phyloP scores from a whole-genome alignment of 92 coral and sea anemone species.

The Nematostella vectensis region DNA sequence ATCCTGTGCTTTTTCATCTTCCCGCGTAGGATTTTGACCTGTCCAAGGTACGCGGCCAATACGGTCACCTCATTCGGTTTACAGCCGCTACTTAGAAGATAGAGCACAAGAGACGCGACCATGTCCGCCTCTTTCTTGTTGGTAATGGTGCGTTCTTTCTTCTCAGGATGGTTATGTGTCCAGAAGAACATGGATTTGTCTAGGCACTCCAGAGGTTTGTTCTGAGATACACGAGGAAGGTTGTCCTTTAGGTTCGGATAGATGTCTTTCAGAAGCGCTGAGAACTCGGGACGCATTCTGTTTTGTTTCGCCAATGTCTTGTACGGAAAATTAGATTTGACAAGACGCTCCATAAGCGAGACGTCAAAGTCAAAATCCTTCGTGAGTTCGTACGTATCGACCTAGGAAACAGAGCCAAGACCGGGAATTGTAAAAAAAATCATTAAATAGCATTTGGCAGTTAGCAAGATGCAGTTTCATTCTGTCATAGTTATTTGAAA shows the following conservation, averaged over 20 bases:
- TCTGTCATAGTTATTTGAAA: too few relatives aligned
- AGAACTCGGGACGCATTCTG: slow-evolving; percentile 28
- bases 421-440: too few relatives aligned
- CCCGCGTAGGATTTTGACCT: slow-evolving; percentile 15
- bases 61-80: slow-evolving; percentile 19
- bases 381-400: slow-evolving; percentile 18
- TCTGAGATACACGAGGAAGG: not conserved
- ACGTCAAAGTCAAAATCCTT: slow-evolving; percentile 9
- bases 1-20: slow-evolving; percentile 1
- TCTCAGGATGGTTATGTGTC: slow-evolving; percentile 15
- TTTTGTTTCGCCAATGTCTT: slow-evolving; percentile 18
- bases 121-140: slow-evolving; percentile 13
- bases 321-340: slow-evolving; percentile 9
- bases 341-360: slow-evolving; percentile 22
- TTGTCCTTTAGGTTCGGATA: slow-evolving; percentile 20
- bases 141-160: slow-evolving; percentile 14
- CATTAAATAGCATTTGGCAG: too few relatives aligned
- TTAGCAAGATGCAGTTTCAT: too few relatives aligned
- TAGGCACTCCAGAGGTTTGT: slow-evolving; percentile 13
- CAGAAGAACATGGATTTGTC: slow-evolving; percentile 24
- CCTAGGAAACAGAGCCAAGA: too few relatives aligned
- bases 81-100: slow-evolving; percentile 16
- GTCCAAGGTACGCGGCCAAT: slow-evolving; percentile 24
- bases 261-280: slow-evolving; percentile 20
- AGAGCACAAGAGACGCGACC: slow-evolving; percentile 20